Evolutionary conservation across 2,888 invertebrate genomes (phyloP).

Genomic region (Eupithecia dodoneata): DNA sequence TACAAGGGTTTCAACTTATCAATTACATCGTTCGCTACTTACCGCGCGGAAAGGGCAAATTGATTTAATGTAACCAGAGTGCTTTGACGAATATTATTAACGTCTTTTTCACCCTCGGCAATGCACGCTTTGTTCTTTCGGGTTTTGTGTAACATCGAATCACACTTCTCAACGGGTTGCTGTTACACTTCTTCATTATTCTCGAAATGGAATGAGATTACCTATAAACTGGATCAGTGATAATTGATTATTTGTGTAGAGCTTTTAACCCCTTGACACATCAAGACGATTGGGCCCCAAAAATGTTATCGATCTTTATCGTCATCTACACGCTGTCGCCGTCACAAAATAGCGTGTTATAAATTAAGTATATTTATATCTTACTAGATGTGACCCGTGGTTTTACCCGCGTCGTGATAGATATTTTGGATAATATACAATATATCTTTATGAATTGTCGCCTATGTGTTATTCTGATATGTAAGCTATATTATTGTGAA

Average conservation of each 20-base stretch:
- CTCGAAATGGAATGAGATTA: neutral
- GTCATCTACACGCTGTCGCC: too few relatives aligned
- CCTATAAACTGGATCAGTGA: neutral
- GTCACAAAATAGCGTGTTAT: too few relatives aligned
- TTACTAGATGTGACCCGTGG: too few relatives aligned
- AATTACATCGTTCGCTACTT: conserved; percentile 85
- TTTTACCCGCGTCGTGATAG: too few relatives aligned
- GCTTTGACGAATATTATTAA: conserved; percentile 85
- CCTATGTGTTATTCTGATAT: too few relatives aligned
- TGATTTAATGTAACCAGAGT: conserved; percentile 85
- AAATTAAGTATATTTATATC: too few relatives aligned
- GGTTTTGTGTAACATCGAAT: conserved; percentile 78
- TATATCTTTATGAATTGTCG: too few relatives aligned
- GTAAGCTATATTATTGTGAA: too few relatives aligned
- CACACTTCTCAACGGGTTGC: conserved; percentile 71
- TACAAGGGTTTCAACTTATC: conserved; percentile 85
- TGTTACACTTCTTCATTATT: conserved; percentile 9
- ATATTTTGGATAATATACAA: too few relatives aligned
- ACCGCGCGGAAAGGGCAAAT: conserved; percentile 84
- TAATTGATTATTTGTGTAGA: neutral
- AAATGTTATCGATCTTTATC: neutral
- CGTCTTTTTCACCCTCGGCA: conserved; percentile 82
- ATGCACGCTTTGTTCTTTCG: conserved; percentile 82
- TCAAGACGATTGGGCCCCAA: neutral
- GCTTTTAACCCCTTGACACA: neutral